phyloP scores from a whole-genome alignment of 2,113 vertebrate genomes.

The Otolemur garnettii region DNA sequence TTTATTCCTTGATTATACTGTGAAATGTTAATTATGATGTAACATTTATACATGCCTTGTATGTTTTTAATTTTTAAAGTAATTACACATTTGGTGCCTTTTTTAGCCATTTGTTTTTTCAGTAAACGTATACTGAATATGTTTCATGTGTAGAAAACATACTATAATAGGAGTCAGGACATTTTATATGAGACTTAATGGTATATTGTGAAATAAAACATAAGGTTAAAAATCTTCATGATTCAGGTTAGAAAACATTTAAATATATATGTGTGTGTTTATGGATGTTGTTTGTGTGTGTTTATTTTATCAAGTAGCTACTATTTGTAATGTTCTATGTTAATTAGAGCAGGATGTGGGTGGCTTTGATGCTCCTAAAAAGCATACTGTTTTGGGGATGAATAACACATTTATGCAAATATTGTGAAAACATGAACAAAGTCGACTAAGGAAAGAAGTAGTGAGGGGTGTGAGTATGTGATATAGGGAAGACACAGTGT shows the following conservation, averaged over 20 bases:
- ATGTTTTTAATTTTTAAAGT: slow-evolving; percentile 52
- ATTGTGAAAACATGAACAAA: not conserved
- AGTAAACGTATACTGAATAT: slow-evolving; percentile 14
- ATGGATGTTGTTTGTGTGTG: not conserved
- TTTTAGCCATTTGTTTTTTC: slow-evolving; percentile 15
- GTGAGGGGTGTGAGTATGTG: not conserved
- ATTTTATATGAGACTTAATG: slow-evolving; percentile 1
- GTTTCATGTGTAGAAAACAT: not conserved
- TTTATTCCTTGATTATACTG: not conserved
- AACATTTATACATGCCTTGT: not conserved
- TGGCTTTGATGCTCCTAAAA: not conserved
- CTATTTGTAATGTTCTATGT: not conserved
- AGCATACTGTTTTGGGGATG: not conserved
- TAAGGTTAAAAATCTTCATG: not conserved
- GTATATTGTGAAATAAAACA: slow-evolving; percentile 32
- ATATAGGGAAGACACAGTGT: not conserved
- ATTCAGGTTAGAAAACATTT: slow-evolving; percentile 46
- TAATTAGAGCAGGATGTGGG: not conserved
- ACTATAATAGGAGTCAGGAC: not conserved
- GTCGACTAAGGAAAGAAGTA: not conserved
- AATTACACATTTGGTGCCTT: not conserved
- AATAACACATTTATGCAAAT: not conserved
- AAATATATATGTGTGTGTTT: not conserved
- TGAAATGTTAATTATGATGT: not conserved
- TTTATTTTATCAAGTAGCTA: not conserved